These are phyloP conservation scores for Julus scanicus DNA, from an alignment of 2,888 invertebrate species.

Conservation along the genomic window DNA sequence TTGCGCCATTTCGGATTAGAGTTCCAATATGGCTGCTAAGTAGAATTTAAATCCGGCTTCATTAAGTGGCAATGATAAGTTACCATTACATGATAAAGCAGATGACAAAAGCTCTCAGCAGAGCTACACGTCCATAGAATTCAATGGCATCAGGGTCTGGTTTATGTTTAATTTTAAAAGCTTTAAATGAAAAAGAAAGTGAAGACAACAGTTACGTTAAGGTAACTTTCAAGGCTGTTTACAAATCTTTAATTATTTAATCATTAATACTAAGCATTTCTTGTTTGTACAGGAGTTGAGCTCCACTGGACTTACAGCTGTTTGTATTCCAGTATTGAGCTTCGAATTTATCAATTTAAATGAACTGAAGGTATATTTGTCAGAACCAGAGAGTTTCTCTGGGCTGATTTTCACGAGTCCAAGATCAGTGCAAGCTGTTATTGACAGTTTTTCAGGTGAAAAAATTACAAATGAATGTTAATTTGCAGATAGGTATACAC, in stretches of 20 bases:
- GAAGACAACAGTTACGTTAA: background rate
- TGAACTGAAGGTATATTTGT: background rate
- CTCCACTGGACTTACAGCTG: background rate
- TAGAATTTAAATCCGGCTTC: background rate
- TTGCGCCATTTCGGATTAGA: background rate
- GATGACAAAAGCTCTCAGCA: background rate
- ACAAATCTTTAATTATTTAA: no score
- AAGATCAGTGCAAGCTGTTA: slow-evolving; percentile 53
- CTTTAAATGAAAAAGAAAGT: background rate
- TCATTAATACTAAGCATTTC: no score
- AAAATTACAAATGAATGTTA: no score
- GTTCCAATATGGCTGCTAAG: background rate
- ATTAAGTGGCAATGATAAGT: background rate
- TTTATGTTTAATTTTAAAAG: slow-evolving; percentile 50
- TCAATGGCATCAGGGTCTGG: background rate
- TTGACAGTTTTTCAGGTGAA: background rate
- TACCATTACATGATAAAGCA: background rate
- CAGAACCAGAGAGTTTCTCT: background rate
- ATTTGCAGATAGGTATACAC: background rate
- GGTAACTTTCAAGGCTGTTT: background rate
- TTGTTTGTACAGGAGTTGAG: slow-evolving; percentile 52
- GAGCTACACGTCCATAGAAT: no score
- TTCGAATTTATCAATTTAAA: slow-evolving; percentile 53
- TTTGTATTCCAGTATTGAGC: slow-evolving; percentile 4
- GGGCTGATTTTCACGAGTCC: slow-evolving; percentile 54